Base-by-base conservation (phyloP, 30 jellyfish, hydroid and myxozoan genomes). In the Phacellophora camtschatica region DNA sequence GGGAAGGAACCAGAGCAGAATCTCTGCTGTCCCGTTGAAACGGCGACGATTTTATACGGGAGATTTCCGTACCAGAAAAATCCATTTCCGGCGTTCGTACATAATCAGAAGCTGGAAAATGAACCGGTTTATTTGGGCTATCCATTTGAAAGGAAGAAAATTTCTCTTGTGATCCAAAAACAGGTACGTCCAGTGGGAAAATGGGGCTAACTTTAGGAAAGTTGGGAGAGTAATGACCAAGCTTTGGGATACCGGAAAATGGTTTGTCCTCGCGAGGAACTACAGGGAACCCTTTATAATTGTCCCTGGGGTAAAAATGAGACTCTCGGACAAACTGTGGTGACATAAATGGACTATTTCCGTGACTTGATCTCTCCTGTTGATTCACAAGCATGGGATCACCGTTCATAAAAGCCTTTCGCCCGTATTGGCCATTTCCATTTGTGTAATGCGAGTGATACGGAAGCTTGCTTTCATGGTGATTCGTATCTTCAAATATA, bases 341-440 rank as follows among this genome's bases (percentile, higher is more conserved):
- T 25, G 91, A 76, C 12, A 10, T 22, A 37, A 80, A 65, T 62
- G 76, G 77, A 15, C 84, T 64, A 46, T 29, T 55, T 37, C 66
- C 84, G 24, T 80, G 91, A 23, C 36, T 32, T 20, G 39, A 25
- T 4, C 69, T 71, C 2, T 28, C 66, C 11, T 15, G 54, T 11
- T 51, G 84, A 25, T 41, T 31, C 2, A 80, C 76, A 10, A 80
- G 68, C 77, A 80, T 36, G 2, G 91, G 91, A 45, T 80, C 91
- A 5, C 91, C 84, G 33, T 37, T 51, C 20, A 80, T 80, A n/a
- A 28, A 66, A 3, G 65, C 66, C 9, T 59, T 32, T 23, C 30
- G 84, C 32, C 59, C 34, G 23, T 18, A 9, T 28, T 32, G 29
- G 33, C 29, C 57, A 9, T 34, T 34, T 28, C 80, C 79, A 12